These are phyloP conservation scores for Lepidurus arcticus DNA, from an alignment of 1,140 invertebrate species.

Conservation along the genomic window DNA sequence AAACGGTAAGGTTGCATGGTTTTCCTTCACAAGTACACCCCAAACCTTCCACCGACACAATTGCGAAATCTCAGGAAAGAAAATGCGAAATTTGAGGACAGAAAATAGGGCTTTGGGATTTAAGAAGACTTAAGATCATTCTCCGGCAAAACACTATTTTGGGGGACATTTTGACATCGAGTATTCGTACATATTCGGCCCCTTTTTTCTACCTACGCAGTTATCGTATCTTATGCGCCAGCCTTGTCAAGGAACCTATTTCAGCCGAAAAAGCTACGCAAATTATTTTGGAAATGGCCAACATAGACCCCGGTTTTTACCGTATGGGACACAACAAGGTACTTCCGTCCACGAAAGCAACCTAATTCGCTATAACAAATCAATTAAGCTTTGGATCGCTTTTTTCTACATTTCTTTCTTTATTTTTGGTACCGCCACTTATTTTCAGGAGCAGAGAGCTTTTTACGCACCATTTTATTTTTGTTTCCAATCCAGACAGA, in stretches of 20 bases:
- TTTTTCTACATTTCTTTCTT: slow-evolving; percentile 14
- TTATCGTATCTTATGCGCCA: slow-evolving; percentile 88
- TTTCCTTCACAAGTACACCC: neutral
- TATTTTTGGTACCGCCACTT: slow-evolving; percentile 13
- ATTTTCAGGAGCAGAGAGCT: neutral
- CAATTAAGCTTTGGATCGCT: slow-evolving; percentile 8
- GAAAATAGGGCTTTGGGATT: no score
- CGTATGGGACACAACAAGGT: slow-evolving; percentile 95
- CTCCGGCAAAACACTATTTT: no score
- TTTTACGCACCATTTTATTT: no score
- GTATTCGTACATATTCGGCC: neutral
- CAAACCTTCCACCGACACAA: neutral
- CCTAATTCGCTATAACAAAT: slow-evolving; percentile 12
- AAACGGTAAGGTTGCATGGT: neutral
- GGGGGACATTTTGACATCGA: no score
- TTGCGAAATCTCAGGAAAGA: neutral
- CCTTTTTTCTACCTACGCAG: slow-evolving; percentile 49
- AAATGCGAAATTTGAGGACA: no score
- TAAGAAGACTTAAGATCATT: no score
- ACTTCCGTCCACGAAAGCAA: slow-evolving; percentile 39
- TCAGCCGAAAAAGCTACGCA: slow-evolving; percentile 75
- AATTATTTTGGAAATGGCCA: slow-evolving; percentile 74
- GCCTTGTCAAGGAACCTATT: slow-evolving; percentile 64
- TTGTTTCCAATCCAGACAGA: no score
- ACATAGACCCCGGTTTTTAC: slow-evolving; percentile 86